Evolutionary conservation across 2,797 vertebrate genomes (phyloP), one percentile per base, ranked within the genome.

Genomic region (Myioborus miniatus): DNA sequence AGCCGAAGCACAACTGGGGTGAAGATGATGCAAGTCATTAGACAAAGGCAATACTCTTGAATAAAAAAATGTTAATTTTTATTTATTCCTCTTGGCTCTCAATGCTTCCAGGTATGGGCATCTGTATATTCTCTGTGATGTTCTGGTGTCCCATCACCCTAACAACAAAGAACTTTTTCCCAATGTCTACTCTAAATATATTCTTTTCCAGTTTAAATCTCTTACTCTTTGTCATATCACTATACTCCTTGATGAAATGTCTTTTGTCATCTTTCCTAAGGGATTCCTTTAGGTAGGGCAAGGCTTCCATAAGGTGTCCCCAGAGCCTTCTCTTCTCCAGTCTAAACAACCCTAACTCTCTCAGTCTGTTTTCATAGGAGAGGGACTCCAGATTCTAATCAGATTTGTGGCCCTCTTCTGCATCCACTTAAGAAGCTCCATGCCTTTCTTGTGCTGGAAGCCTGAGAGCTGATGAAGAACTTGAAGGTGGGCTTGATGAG

Each of bases 401-500:
- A 8, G 13, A 8, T 58, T 58, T 23, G 15, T 52, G 34, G 10
- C 15, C 14, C 16, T 68, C 21, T 20, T 56, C 12, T 68, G 20
- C 24, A 55, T 4, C 10, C 0, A 0, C 5, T 36, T 16, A 21
- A 68, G 26, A 32, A 79, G 8, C 3, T 39, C 19, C 22, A 15
- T 13, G 11, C n/a, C 52, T 26, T 69, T 69, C 11, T 44, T 32
- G 7, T 29, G 26, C 20, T 39, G 29, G 8, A 29, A 5, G 12
- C 15, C 17, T 27, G 11, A 63, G 20, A 39, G 14, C 14, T 79
- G 36, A 49, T 1, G 1, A 44, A 55, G 8, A 24, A 37, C 7
- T 44, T 29, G 8, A n/a, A 47, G 36, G 67, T 7, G 2, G 3
- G 1, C 1, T 2, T 44, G 24, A 50, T 0, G 0, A 8, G 23